Conservation (phyloP, 1,140 invertebrate genomes). For the Conus ventricosus region DNA sequence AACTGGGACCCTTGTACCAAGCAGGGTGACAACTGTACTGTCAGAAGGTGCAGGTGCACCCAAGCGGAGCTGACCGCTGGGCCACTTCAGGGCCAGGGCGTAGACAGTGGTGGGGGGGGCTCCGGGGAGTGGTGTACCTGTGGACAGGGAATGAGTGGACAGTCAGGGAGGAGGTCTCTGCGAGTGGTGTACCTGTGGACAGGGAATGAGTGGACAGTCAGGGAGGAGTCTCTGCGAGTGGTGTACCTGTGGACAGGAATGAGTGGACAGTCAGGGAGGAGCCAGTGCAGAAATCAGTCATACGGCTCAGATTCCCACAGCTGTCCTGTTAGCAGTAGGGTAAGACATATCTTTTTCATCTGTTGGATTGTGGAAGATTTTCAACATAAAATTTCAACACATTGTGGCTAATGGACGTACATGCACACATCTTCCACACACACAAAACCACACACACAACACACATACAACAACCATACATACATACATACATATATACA, state of each 20-base stretch:
- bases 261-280: slow-evolving; percentile 36
- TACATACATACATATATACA: no score
- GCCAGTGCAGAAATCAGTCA: not conserved
- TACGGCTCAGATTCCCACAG: no score
- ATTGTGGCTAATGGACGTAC: no score
- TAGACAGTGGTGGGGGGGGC: slow-evolving; percentile 31
- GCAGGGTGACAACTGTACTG: slow-evolving; percentile 53
- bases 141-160: not conserved
- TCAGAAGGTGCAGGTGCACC: slow-evolving; percentile 50
- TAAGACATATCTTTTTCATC: no score
- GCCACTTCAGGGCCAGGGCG: slow-evolving; percentile 57
- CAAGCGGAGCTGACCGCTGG: slow-evolving; percentile 44
- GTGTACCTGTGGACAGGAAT: no score
- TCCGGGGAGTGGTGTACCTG: slow-evolving; percentile 35
- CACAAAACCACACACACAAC: no score
- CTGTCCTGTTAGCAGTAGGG: no score
- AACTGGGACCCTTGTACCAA: slow-evolving; percentile 54
- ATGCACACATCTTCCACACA: no score
- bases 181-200: slow-evolving; percentile 34
- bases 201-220: not conserved
- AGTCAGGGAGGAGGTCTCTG: not conserved
- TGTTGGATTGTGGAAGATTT: no score
- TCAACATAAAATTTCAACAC: no score
- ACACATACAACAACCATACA: no score
- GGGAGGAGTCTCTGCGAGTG: no score